These are phyloP conservation scores for Drosophila ogumai DNA, from an alignment of 1,140 invertebrate genomes.

Conservation along the genomic window DNA sequence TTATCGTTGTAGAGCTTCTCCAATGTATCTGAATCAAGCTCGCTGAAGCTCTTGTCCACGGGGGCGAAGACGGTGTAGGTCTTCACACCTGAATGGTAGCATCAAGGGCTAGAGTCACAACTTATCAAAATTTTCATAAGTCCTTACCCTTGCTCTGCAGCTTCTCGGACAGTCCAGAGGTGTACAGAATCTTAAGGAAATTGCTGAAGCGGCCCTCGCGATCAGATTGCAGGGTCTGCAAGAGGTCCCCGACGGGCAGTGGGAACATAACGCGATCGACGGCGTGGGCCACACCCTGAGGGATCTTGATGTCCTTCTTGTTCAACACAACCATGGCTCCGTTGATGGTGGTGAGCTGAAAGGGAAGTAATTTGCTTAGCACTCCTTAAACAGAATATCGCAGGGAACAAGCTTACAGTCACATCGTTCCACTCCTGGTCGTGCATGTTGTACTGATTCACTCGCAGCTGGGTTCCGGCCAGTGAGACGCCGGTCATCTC, in stretches of 20 bases:
- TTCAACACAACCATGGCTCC: conserved; percentile 91
- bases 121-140: background rate
- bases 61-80: conserved; percentile 94
- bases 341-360: conserved; percentile 92
- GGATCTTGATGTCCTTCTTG: conserved; percentile 92
- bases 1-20: conserved; percentile 87
- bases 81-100: conserved; percentile 88
- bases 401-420: conserved; percentile 86
- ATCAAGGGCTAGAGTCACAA: background rate
- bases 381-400: too few relatives aligned
- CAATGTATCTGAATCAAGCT: conserved; percentile 88
- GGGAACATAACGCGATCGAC: conserved; percentile 95
- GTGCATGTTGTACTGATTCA: conserved; percentile 93
- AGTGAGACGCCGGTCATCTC: conserved; percentile 95
- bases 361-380: conserved; percentile 5
- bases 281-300: conserved; percentile 93
- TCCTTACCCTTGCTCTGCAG: conserved; percentile 85
- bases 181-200: conserved; percentile 91
- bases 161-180: conserved; percentile 90
- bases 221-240: conserved; percentile 93
- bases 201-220: conserved; percentile 91
- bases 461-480: conserved; percentile 92
- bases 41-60: conserved; percentile 91
- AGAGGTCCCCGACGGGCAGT: conserved; percentile 92
- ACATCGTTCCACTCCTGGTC: conserved; percentile 94